These are phyloP conservation scores for Lophius americanus DNA, from an alignment of 2,797 vertebrate species.

Conservation along the genomic window DNA sequence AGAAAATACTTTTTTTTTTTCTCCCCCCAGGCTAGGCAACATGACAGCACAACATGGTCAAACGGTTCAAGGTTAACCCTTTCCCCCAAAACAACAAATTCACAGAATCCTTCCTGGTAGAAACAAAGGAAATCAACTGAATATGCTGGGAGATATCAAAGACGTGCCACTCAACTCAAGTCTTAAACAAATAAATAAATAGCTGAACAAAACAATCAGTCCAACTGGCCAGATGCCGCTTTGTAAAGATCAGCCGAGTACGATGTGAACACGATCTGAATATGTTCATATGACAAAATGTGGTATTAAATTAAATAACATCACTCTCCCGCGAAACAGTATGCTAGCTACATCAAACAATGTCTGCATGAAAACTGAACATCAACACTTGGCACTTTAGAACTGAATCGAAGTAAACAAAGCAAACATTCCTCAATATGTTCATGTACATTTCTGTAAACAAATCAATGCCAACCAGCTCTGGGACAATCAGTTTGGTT, in stretches of 20 bases:
- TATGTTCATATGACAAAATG: slow-evolving; percentile 59
- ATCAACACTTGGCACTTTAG: slow-evolving; percentile 78
- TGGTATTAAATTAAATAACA: slow-evolving; percentile 39
- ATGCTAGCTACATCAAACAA: slow-evolving; percentile 68
- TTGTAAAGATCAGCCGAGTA: slow-evolving; percentile 44
- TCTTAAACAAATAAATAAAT: slow-evolving; percentile 63
- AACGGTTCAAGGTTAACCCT: slow-evolving; percentile 54
- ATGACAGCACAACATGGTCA: slow-evolving; percentile 71
- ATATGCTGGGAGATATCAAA: slow-evolving; percentile 60
- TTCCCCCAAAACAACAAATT: slow-evolving; percentile 67
- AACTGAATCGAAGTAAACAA: slow-evolving; percentile 64
- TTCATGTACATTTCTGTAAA: slow-evolving; percentile 78
- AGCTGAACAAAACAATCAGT: slow-evolving; percentile 54
- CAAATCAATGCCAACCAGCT: slow-evolving; percentile 63
- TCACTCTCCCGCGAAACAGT: slow-evolving; percentile 61
- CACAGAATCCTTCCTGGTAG: slow-evolving; percentile 63
- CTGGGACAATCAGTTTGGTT: slow-evolving; percentile 65
- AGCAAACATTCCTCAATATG: slow-evolving; percentile 76
- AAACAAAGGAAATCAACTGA: slow-evolving; percentile 61
- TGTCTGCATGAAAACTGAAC: slow-evolving; percentile 65
- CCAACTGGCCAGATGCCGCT: slow-evolving; percentile 49
- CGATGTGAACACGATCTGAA: slow-evolving; percentile 69
- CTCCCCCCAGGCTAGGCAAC: slow-evolving; percentile 58
- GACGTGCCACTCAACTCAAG: slow-evolving; percentile 55
- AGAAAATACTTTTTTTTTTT: slow-evolving; percentile 63